A percentile compares a stretch with the other conserved stretches of the same genome.
These are phyloP conservation scores for Vanessa cardui DNA, from an alignment of 2,888 invertebrate genomes.

Conservation along the genomic window DNA sequence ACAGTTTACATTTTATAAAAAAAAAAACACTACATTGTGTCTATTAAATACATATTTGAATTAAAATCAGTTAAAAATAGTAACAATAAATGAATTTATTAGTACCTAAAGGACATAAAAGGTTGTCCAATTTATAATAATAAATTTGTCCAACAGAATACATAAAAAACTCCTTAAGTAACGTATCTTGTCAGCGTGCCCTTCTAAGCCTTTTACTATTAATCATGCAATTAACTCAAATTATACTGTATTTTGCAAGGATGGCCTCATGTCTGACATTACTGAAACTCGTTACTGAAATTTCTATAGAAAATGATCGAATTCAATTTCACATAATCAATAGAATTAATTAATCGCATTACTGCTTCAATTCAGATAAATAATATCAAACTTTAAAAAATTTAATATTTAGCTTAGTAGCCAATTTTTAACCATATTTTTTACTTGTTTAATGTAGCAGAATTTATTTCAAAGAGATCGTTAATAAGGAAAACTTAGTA, in stretches of 20 bases:
- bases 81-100: neutral
- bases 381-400: neutral
- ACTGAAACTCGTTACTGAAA: neutral
- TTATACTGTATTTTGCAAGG: neutral
- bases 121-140: neutral
- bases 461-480: neutral
- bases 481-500: neutral
- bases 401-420: neutral
- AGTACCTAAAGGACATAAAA: neutral
- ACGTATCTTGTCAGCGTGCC: slow-evolving; percentile 2
- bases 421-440: slow-evolving; percentile 3
- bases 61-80: too few species aligned
- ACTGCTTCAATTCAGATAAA: neutral
- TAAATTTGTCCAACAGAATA: neutral
- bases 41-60: too few species aligned
- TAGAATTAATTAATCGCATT: neutral
- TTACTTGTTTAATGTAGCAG: neutral
- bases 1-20: too few species aligned
- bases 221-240: neutral
- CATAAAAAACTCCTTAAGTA: neutral
- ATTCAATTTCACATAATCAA: too few species aligned
- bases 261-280: neutral
- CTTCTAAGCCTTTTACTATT: neutral
- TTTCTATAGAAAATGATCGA: neutral
- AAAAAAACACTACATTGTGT: too few species aligned